phyloP scores from a whole-genome alignment of 2,888 invertebrate species.

The Rosalia funebris region DNA sequence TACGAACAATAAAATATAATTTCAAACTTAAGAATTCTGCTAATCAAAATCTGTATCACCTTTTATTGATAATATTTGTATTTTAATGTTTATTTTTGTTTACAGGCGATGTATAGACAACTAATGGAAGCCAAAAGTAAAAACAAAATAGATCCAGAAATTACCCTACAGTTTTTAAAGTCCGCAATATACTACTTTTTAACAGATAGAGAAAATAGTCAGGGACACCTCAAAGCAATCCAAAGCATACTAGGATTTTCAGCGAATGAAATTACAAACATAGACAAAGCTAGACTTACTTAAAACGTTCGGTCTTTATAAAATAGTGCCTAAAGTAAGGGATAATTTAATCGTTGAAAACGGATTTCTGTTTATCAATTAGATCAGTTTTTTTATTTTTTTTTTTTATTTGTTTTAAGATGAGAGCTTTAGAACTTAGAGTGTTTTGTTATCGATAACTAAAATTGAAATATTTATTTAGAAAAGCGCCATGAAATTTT shows the following conservation, averaged over 20 bases:
- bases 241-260: conserved; percentile 91
- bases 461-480: no score
- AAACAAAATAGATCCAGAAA: conserved; percentile 85
- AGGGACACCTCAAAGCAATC: conserved; percentile 88
- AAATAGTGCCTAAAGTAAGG: conserved; percentile 40
- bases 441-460: no score
- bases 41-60: no score
- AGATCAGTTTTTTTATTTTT: not conserved
- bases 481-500: no score
- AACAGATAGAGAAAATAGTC: conserved; percentile 88
- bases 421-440: no score
- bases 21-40: no score
- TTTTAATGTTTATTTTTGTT: no score
- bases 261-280: conserved; percentile 82
- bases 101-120: conserved; percentile 89
- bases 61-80: no score
- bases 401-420: not conserved
- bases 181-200: conserved; percentile 93
- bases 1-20: no score
- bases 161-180: conserved; percentile 90
- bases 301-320: conserved; percentile 39
- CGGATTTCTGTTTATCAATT: not conserved
- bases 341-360: conserved; percentile 8
- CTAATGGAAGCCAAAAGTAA: conserved; percentile 81
- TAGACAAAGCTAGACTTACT: conserved; percentile 74